These are phyloP conservation scores for Fragum sueziense DNA, from an alignment of 2,888 invertebrate species.

Conservation along the genomic window DNA sequence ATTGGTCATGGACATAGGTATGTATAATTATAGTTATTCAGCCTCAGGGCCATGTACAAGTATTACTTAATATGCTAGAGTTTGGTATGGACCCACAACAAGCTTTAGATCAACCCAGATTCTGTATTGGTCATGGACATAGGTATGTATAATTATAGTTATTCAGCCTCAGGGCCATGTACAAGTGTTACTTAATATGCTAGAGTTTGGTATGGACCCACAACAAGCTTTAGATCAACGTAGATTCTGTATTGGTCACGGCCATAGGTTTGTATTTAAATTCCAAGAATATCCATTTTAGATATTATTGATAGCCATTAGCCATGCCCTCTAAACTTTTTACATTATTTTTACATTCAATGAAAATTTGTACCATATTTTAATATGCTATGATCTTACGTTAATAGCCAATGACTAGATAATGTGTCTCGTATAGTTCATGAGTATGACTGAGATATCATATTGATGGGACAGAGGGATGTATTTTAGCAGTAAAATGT, in stretches of 20 bases:
- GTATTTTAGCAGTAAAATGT: too few species aligned
- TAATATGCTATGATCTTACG: too few species aligned
- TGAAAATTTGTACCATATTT: too few species aligned
- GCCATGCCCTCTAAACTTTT: too few species aligned
- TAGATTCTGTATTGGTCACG: slow-evolving; percentile 72
- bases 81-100: slow-evolving; percentile 78
- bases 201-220: slow-evolving; percentile 78
- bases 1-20: slow-evolving; percentile 69
- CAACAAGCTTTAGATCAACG: slow-evolving; percentile 77
- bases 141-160: slow-evolving; percentile 67
- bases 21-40: slow-evolving; percentile 80
- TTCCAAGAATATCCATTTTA: too few species aligned
- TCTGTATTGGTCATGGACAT: slow-evolving; percentile 70
- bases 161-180: slow-evolving; percentile 82
- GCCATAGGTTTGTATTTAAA: slow-evolving; percentile 61
- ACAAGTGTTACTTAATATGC: slow-evolving; percentile 80
- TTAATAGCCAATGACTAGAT: too few species aligned
- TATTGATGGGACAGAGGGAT: too few species aligned
- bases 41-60: slow-evolving; percentile 81
- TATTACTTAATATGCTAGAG: slow-evolving; percentile 79
- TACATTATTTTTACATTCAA: too few species aligned
- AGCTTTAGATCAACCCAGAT: slow-evolving; percentile 75
- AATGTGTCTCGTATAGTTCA: too few species aligned
- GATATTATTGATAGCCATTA: too few species aligned
- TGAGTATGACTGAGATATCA: too few species aligned